Conservation (phyloP, 2,113 vertebrate species). For the Elachura formosa region DNA sequence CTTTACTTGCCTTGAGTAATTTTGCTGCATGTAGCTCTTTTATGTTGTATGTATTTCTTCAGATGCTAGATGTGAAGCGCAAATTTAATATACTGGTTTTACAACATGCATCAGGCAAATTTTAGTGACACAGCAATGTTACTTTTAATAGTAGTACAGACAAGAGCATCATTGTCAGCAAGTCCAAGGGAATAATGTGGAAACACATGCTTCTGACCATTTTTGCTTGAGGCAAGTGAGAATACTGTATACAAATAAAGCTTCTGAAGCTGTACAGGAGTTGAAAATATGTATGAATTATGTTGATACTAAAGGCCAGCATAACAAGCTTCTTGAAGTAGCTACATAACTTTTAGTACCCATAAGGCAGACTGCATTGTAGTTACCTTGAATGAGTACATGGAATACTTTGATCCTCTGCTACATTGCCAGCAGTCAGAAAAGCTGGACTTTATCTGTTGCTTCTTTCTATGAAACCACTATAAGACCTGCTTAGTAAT, state of each 20-base stretch:
- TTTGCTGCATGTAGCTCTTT: not conserved
- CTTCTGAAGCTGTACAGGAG: not conserved
- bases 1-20: not conserved
- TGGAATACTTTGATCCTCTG: not conserved
- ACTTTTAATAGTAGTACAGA: not conserved
- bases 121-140: not conserved
- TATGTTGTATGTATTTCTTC: not conserved
- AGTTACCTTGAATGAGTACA: not conserved
- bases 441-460: not conserved
- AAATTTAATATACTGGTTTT: not conserved
- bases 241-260: not conserved
- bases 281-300: not conserved
- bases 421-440: not conserved
- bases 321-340: not conserved
- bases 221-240: not conserved
- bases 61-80: not conserved
- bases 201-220: not conserved
- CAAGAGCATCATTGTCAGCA: not conserved
- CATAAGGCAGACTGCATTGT: not conserved
- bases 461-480: not conserved
- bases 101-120: not conserved
- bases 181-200: not conserved
- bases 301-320: not conserved
- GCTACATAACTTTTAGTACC: not conserved
- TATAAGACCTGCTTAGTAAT: not conserved